Percentiles rank a stretch among this genome's conserved stretches.
phyloP scores from a whole-genome alignment of 1,140 invertebrate species.

The Microplitis demolitor region DNA sequence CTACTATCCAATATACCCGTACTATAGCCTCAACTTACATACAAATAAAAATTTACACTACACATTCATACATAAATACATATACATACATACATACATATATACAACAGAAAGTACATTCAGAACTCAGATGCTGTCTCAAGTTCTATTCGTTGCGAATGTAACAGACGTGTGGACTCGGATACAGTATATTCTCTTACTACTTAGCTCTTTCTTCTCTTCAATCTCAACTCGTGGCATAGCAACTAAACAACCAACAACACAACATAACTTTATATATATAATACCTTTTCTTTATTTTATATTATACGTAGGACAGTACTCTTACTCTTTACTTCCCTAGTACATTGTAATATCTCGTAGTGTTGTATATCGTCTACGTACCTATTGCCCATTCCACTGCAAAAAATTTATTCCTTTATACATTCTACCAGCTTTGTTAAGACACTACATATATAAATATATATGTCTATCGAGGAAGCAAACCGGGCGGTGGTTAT shows the following conservation, averaged over 20 bases:
- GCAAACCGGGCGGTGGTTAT: slow-evolving; percentile 31
- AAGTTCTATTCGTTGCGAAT: background rate
- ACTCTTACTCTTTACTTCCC: too few relatives aligned
- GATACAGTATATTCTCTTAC: too few relatives aligned
- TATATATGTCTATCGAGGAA: slow-evolving; percentile 13
- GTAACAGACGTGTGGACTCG: slow-evolving; percentile 8
- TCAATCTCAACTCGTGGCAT: background rate
- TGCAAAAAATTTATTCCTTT: background rate
- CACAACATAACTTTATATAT: background rate
- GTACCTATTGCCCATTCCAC: too few relatives aligned
- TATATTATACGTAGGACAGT: background rate
- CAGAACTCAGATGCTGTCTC: background rate
- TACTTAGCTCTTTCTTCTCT: background rate
- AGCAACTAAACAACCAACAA: background rate
- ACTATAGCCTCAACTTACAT: background rate
- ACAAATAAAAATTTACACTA: background rate
- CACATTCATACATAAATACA: background rate
- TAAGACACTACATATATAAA: background rate
- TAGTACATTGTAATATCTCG: too few relatives aligned
- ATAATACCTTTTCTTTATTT: background rate
- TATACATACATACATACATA: background rate
- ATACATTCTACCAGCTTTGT: background rate
- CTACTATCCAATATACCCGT: background rate
- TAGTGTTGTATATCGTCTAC: too few relatives aligned
- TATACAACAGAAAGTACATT: background rate